These are phyloP conservation scores for Patagioenas fasciata DNA, from an alignment of 2,113 vertebrate species.

Conservation along the genomic window DNA sequence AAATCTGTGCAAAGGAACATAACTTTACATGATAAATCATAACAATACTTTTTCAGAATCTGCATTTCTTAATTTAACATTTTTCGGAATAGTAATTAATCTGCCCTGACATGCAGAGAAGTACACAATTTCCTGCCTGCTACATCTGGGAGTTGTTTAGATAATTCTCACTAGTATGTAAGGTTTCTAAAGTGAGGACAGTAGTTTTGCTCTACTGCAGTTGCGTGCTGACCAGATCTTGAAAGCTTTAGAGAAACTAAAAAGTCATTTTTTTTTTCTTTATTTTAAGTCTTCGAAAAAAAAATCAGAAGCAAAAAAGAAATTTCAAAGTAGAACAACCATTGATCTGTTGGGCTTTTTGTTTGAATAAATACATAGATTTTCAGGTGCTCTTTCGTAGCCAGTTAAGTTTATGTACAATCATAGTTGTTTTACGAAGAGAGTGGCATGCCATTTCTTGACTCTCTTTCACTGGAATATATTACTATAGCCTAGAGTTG, in stretches of 20 bases:
- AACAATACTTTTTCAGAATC: background rate
- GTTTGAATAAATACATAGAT: background rate
- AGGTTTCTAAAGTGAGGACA: background rate
- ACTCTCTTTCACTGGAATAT: background rate
- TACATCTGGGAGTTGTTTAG: background rate
- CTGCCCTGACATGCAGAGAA: background rate
- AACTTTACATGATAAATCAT: background rate
- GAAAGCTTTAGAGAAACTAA: background rate
- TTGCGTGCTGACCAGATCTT: background rate
- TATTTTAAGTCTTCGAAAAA: background rate
- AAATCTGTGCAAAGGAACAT: background rate
- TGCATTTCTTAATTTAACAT: background rate
- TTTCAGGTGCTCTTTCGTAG: background rate
- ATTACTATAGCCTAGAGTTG: background rate
- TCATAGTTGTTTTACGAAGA: background rate
- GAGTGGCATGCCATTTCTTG: background rate
- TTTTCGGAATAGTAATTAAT: background rate
- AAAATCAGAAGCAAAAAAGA: background rate
- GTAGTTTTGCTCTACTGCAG: background rate
- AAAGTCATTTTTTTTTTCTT: background rate
- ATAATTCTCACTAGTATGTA: background rate
- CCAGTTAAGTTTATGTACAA: background rate
- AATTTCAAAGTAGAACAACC: background rate
- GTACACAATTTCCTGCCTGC: background rate
- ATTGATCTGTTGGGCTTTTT: rapidly evolving